These are phyloP conservation scores for Pseudorhombus dupliciocellatus DNA, from an alignment of 2,113 vertebrate species.

Conservation along the genomic window DNA sequence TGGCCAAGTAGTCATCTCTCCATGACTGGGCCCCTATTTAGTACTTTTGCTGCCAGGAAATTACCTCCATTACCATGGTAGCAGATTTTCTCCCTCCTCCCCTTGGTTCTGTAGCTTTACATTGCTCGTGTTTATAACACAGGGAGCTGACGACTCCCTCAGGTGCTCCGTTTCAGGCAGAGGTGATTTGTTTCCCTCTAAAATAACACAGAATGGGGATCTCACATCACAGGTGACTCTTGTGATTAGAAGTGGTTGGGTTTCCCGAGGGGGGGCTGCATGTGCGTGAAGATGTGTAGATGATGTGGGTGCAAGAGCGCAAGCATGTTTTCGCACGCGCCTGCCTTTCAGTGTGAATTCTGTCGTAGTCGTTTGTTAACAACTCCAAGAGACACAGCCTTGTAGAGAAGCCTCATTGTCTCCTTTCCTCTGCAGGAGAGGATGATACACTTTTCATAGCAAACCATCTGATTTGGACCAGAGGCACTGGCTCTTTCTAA, in stretches of 20 bases:
- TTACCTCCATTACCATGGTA: conserved; percentile 68
- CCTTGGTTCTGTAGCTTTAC: conserved; percentile 40
- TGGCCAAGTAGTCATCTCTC: conserved; percentile 50
- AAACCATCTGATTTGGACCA: conserved; percentile 17
- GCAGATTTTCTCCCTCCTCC: conserved; percentile 43
- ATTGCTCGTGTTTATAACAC: conserved; percentile 60
- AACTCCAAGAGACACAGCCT: conserved; percentile 28
- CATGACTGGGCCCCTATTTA: conserved; percentile 57
- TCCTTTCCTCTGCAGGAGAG: conserved; percentile 9
- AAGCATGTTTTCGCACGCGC: conserved; percentile 28
- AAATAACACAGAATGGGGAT: conserved; percentile 47
- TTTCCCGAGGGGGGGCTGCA: conserved; percentile 17
- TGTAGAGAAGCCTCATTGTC: conserved; percentile 9
- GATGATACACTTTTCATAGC: conserved; percentile 9
- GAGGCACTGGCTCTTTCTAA: conserved; percentile 24
- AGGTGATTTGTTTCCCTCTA: conserved; percentile 55
- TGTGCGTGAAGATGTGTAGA: conserved; percentile 3
- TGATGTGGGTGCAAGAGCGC: not conserved
- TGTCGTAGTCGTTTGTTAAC: not conserved
- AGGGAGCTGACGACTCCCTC: conserved; percentile 54
- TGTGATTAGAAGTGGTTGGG: conserved; percentile 61
- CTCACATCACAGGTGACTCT: conserved; percentile 46
- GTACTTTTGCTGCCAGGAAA: conserved; percentile 55
- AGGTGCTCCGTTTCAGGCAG: conserved; percentile 36
- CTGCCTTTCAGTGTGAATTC: conserved; percentile 30